Base-by-base conservation (phyloP, 2,797 vertebrate genomes). In the Lycodopsis pacificus region DNA sequence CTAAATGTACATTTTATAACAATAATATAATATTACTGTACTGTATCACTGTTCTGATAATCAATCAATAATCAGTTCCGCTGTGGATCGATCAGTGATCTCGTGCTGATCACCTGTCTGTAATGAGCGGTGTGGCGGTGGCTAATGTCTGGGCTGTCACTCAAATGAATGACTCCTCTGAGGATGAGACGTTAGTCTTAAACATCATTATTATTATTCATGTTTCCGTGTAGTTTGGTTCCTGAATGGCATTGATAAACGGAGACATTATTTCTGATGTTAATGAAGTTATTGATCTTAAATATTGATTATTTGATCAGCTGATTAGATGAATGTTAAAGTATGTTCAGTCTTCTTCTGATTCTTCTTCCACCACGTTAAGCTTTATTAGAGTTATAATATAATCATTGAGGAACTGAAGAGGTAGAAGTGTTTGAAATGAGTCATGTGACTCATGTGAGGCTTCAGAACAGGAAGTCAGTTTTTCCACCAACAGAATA, bases 391-490 rank as follows among this genome's bases (percentile, higher is more conserved):
- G 36, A 36, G 25, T 44, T 44, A 3, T 4, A 14, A n/a, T 63
- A 19, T 25, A 3, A 48, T 48, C n/a, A 49, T n/a, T n/a, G 48
- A 64, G 40, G 62, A 64, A 34, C 13, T 7, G 1, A 3, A 22
- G 54, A 6, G 14, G 1, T n/a, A 17, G 36, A 40, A 62, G 7
- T 8, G 20, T 53, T 5, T 42, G 19, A 13, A 27, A 19, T 25
- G n/a, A 27, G 13, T 79, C 81, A 86, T 61, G 73, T 86, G 83
- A 80, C 68, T 81, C 71, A 73, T 59, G 81, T 81, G 86, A 86
- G 1, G 19, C 19, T 40, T 51, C 40, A 71, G 13, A 76, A 2
- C 27, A 85, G 84, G 84, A 83, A 65, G 67, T 81, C 73, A 32
- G 32, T 53, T 38, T 63, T 79, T 75, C 77, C 70, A 65, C 53